Base-by-base conservation (phyloP, 2,113 vertebrate species). In the Archocentrus centrarchus region DNA sequence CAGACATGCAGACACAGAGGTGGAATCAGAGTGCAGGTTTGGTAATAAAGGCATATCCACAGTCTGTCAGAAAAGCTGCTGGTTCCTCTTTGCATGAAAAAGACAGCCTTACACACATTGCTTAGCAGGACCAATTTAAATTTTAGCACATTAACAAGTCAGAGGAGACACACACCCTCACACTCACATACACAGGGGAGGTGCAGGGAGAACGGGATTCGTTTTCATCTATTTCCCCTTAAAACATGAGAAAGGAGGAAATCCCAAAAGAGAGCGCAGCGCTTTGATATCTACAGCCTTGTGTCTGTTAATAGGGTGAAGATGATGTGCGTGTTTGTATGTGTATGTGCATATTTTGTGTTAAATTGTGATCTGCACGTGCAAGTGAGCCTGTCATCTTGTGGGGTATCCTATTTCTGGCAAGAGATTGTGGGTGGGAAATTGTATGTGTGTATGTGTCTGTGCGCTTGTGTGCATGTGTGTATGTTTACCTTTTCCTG, bases 231-330 rank as follows among this genome's bases (percentile, higher is more conserved):
- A 24, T 92, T 83, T 91, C 84, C 88, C 90, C 90, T 85, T 85
- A 92, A 92, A 93, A 94, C 89, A 92, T 75, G 87, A 93, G 88
- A 92, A 90, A 79, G 84, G 77, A 85, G 82, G 89, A 94, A 95
- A 92, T 92, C 93, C 93, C 92, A 62, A 73, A 47, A 88, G 94
- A 91, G 76, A 73, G 39, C 2, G 24, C 76, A 59, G 41, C 1
- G 77, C 89, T 94, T 94, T 95, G 92, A 96, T 94, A 92, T 94
- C 83, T 77, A 13, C 87, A 83, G 86, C 85, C 83, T 77, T 55
- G 83, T 79, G 82, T 92, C 92, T 95, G 88, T 91, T 94, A 93
- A 95, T 95, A 94, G 94, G 88, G 82, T 86, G 86, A 87, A 89
- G 78, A 80, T 30, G 75, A 73, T 59, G 57, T 53, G 76, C 75